Evolutionary conservation across 2,113 vertebrate genomes (phyloP).

Genomic region (Daubentonia madagascariensis): DNA sequence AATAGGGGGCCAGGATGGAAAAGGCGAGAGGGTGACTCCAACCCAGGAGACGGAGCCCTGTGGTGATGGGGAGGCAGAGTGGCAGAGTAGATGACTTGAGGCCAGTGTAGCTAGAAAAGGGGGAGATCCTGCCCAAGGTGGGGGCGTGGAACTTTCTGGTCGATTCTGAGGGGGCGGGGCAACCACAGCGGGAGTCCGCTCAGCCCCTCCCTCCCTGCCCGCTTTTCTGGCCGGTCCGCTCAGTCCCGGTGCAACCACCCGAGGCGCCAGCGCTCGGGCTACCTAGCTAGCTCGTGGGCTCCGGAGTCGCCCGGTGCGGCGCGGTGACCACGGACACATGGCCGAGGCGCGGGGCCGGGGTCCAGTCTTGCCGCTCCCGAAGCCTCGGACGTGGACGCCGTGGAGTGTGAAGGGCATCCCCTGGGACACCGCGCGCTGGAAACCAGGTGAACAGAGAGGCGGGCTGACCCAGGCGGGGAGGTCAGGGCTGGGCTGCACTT

Average conservation of each 20-base stretch:
- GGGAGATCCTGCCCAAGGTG: neutral
- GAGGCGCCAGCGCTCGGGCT: neutral
- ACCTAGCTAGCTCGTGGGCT: neutral
- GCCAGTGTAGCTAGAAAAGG: neutral
- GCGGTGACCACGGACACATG: neutral
- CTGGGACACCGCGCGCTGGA: neutral
- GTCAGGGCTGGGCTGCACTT: neutral
- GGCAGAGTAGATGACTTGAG: neutral
- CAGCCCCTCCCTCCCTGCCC: neutral
- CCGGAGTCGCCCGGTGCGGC: neutral
- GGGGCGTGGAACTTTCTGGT: conserved; percentile 16
- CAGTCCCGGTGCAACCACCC: neutral
- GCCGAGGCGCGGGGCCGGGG: neutral
- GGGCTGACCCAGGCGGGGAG: neutral
- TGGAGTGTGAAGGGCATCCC: neutral
- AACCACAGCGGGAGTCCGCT: neutral
- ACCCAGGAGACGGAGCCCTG: accelerated
- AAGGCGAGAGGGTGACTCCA: neutral
- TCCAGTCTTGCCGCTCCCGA: neutral
- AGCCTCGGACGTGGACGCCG: neutral
- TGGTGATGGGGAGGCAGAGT: neutral
- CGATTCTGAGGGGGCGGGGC: neutral
- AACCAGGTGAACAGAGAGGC: conserved; percentile 19
- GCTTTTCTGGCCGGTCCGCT: neutral
- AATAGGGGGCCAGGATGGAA: neutral